Percentiles rank a stretch among this genome's conserved stretches.
Conservation (phyloP, 1,140 invertebrate species). For the Holotrichia oblita region DNA sequence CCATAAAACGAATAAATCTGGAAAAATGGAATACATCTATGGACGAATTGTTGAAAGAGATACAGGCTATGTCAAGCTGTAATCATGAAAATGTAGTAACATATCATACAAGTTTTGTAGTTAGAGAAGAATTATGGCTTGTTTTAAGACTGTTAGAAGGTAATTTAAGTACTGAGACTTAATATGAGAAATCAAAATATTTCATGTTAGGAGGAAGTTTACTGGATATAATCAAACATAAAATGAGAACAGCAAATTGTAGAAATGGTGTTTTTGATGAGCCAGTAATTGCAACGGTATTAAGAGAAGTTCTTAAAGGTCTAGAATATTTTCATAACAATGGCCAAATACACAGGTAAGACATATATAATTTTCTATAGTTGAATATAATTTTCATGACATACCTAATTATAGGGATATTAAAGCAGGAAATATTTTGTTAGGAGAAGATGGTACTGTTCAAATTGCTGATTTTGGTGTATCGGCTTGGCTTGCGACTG, state of each 20-base stretch:
- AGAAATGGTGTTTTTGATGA: conserved; percentile 98
- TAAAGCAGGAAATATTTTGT: conserved; percentile 97
- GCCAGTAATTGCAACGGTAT: conserved; percentile 96
- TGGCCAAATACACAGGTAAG: conserved; percentile 93
- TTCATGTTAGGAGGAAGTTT: conserved; percentile 79
- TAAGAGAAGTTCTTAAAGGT: conserved; percentile 98
- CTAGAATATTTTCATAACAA: conserved; percentile 99
- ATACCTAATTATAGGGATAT: conserved; percentile 80
- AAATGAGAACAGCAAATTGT: conserved; percentile 90
- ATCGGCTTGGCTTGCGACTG: conserved; percentile 91
- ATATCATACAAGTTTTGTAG: conserved; percentile 98
- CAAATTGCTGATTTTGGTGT: conserved; percentile 98
- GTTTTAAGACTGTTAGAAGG: conserved; percentile 86
- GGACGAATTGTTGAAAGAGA: conserved; percentile 97
- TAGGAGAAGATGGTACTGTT: conserved; percentile 97
- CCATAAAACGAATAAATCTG: conserved; percentile 98
- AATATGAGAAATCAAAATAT: background rate
- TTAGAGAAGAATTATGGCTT: conserved; percentile 97
- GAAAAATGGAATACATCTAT: conserved; percentile 99
- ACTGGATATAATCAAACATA: conserved; percentile 97
- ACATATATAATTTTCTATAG: background rate
- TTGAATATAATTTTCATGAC: conserved; percentile 42
- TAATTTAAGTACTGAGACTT: conserved; percentile 44
- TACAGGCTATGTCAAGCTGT: conserved; percentile 98
- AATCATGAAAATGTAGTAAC: conserved; percentile 99